These are phyloP conservation scores for Drosophila tripunctata DNA, from an alignment of 2,888 invertebrate genomes.

Conservation along the genomic window DNA sequence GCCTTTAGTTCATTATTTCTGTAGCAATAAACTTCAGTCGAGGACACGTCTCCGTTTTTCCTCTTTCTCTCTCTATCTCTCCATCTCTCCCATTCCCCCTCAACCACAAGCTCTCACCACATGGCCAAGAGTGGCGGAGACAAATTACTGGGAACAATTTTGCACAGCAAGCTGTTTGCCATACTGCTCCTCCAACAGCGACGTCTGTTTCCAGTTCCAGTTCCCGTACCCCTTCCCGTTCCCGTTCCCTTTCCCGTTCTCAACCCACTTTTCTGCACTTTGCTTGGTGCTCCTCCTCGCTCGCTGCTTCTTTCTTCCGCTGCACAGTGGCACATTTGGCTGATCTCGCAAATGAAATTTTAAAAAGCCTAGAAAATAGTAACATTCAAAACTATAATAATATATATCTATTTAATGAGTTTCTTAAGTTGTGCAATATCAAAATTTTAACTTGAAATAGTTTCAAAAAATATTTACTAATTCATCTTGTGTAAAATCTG, in stretches of 20 bases:
- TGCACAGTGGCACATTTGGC: not conserved
- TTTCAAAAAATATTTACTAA: too few relatives aligned
- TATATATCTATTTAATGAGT: not conserved
- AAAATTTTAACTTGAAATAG: too few relatives aligned
- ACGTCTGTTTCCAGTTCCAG: slow-evolving; percentile 11
- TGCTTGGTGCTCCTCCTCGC: too few relatives aligned
- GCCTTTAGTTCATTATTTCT: slow-evolving; percentile 63
- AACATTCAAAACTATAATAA: too few relatives aligned
- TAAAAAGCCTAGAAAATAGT: too few relatives aligned
- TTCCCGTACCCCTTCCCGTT: not conserved
- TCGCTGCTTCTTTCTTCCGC: not conserved
- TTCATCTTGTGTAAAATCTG: too few relatives aligned
- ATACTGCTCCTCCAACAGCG: slow-evolving; percentile 20
- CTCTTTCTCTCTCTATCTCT: too few relatives aligned
- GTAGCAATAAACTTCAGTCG: slow-evolving; percentile 59
- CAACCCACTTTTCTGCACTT: not conserved
- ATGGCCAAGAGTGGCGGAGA: slow-evolving; percentile 36
- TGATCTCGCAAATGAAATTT: not conserved
- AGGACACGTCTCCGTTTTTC: slow-evolving; percentile 8
- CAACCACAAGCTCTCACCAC: slow-evolving; percentile 1
- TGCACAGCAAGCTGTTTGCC: slow-evolving; percentile 63
- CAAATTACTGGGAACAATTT: slow-evolving; percentile 64
- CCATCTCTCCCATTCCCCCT: not conserved
- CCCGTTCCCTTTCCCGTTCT: not conserved
- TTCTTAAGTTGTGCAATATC: too few relatives aligned